Evolutionary conservation across 2,797 vertebrate species (phyloP).

Genomic region (Mormyrus hasselquistii): DNA sequence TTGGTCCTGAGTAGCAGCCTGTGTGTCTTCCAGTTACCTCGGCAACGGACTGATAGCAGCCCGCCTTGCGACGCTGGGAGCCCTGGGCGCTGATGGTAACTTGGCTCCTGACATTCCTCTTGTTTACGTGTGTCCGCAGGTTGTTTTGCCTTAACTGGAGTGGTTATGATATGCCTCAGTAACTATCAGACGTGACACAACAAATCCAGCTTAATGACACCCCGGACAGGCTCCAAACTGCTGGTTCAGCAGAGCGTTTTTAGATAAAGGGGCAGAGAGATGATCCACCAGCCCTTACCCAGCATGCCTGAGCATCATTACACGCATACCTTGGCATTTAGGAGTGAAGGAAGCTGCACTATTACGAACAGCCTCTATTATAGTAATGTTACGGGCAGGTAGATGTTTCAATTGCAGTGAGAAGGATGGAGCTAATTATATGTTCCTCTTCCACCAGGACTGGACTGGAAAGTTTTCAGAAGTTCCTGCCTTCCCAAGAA

Average conservation of each 20-base stretch:
- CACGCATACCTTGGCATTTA: neutral
- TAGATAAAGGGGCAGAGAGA: neutral
- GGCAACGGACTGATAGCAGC: constrained; percentile 89
- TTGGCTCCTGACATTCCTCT: neutral
- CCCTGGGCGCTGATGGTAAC: constrained; percentile 79
- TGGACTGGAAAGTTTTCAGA: constrained; percentile 77
- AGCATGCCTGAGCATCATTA: neutral
- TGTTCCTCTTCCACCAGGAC: constrained; percentile 42
- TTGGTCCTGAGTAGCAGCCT: neutral
- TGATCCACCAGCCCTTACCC: neutral
- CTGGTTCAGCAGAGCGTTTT: constrained; percentile 14
- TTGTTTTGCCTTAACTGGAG: neutral
- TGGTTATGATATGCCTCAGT: neutral
- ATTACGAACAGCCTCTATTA: constrained; percentile 12
- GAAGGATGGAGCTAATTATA: neutral
- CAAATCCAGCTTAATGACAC: constrained; percentile 3
- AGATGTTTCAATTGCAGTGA: constrained; percentile 14
- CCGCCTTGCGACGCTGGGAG: constrained; percentile 83
- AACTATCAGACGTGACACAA: neutral
- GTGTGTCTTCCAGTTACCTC: constrained; percentile 71
- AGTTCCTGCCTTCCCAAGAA: constrained; percentile 91
- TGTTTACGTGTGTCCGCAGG: neutral
- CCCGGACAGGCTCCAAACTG: neutral
- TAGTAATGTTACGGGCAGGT: neutral
- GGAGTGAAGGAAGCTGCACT: neutral